A percentile compares a stretch with the other conserved stretches of the same genome.
Evolutionary conservation across 2,888 invertebrate species (phyloP).

Genomic region (Rugalucina vietnamica): DNA sequence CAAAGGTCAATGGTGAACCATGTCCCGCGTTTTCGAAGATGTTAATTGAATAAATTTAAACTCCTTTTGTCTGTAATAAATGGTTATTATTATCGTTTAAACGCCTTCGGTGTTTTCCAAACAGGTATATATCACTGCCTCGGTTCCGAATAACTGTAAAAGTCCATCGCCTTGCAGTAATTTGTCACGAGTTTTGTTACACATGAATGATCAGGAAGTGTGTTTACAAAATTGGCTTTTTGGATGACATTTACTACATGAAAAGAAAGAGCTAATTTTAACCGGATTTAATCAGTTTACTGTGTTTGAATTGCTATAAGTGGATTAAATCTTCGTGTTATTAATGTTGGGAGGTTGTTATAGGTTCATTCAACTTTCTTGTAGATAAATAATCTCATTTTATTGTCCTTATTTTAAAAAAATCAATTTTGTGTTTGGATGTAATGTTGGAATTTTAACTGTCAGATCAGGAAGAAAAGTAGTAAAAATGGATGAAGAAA

Average conservation of each 20-base stretch:
- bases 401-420: no score
- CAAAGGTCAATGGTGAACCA: conserved; percentile 1
- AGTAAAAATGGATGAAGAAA: neutral
- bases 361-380: neutral
- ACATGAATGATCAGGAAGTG: neutral
- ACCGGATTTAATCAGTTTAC: neutral
- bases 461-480: neutral
- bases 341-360: neutral
- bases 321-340: neutral
- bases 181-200: conserved; percentile 9
- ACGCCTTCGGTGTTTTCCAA: no score
- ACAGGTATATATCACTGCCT: no score
- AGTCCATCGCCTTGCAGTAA: no score
- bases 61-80: no score
- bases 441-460: no score
- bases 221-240: neutral
- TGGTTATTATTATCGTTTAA: no score
- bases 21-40: conserved; percentile 11
- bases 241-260: neutral
- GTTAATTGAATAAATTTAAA: neutral
- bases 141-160: no score
- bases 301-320: neutral
- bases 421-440: no score
- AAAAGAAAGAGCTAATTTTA: neutral
- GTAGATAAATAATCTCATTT: no score